These are phyloP conservation scores for Monochamus alternatus DNA, from an alignment of 2,888 invertebrate genomes.

Conservation along the genomic window DNA sequence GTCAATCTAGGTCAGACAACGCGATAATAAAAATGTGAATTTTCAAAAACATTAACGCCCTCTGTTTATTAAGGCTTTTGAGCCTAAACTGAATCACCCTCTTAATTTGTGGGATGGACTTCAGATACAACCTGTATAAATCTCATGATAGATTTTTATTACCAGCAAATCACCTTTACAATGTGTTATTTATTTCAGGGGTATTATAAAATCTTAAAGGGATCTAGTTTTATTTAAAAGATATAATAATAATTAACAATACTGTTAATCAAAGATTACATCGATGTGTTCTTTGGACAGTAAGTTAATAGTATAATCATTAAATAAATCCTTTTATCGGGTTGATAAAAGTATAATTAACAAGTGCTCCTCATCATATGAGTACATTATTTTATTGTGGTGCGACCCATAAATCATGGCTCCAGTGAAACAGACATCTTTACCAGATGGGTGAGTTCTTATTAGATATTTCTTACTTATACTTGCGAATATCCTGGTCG, in stretches of 20 bases:
- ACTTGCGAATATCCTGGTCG: neutral
- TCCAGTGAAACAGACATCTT: neutral
- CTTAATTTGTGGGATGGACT: too few species aligned
- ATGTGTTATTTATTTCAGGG: too few species aligned
- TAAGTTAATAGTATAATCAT: neutral
- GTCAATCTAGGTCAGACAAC: too few species aligned
- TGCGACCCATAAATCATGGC: slow-evolving; percentile 2
- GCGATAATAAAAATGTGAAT: too few species aligned
- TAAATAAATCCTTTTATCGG: slow-evolving; percentile 16
- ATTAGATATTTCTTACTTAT: neutral
- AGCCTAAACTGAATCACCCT: too few species aligned
- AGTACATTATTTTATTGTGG: neutral
- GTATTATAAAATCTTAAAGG: too few species aligned
- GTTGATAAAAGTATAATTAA: slow-evolving; percentile 9
- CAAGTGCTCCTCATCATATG: neutral
- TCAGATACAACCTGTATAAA: too few species aligned
- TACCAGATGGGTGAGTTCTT: slow-evolving; percentile 16
- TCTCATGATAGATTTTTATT: too few species aligned
- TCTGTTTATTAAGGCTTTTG: too few species aligned
- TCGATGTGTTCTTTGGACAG: neutral
- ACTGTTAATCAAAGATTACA: neutral
- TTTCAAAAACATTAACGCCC: too few species aligned
- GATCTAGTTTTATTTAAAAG: neutral
- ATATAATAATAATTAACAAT: slow-evolving; percentile 2
- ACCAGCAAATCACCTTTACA: too few species aligned